Evolutionary conservation across 2,797 vertebrate genomes (phyloP).

Genomic region (Sebastes taczanowskii): DNA sequence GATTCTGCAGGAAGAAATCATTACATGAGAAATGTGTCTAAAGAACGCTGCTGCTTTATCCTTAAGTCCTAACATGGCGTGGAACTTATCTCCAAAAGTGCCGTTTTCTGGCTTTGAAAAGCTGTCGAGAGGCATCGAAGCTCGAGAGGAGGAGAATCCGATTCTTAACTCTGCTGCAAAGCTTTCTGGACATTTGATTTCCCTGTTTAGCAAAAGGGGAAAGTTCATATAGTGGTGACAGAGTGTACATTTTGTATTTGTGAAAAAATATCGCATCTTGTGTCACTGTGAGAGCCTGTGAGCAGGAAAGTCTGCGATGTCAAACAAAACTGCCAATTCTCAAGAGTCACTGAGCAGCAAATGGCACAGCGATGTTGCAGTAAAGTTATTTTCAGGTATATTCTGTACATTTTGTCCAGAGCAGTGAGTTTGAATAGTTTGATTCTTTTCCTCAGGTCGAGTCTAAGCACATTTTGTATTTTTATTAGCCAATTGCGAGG

Average conservation of each 20-base stretch:
- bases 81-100: conserved; percentile 14
- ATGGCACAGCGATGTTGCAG: background rate
- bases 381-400: background rate
- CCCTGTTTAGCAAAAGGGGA: conserved; percentile 1
- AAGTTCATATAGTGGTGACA: background rate
- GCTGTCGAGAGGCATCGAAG: background rate
- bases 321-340: conserved; percentile 9
- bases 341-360: background rate
- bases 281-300: background rate
- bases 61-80: conserved; percentile 5
- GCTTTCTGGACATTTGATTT: conserved; percentile 2
- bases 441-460: background rate
- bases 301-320: background rate
- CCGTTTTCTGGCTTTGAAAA: conserved; percentile 15
- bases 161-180: background rate
- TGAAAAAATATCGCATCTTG: background rate
- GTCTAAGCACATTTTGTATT: background rate
- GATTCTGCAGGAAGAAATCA: conserved; percentile 51
- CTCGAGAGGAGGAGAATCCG: background rate
- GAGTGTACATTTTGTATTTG: background rate
- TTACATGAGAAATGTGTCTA: conserved; percentile 39
- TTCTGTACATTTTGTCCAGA: background rate
- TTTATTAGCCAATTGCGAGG: background rate
- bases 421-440: background rate
- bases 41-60: conserved; percentile 15